phyloP scores from a whole-genome alignment of 1,140 invertebrate species.

The Euura saliciscinereae region DNA sequence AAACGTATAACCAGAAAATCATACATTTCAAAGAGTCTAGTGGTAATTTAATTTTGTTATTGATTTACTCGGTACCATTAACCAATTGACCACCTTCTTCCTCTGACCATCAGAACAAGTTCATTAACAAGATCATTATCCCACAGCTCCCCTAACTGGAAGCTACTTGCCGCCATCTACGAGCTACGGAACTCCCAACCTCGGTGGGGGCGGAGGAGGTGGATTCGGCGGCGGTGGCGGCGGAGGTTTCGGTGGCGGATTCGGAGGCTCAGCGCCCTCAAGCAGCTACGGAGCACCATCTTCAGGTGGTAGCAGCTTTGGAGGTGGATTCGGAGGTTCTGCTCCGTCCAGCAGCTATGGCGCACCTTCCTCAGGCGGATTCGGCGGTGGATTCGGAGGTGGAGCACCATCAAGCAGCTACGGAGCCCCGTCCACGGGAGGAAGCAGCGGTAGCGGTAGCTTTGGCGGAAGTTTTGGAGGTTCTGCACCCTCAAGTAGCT shows the following conservation, averaged over 20 bases:
- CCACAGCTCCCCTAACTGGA: constrained; percentile 44
- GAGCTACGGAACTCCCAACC: constrained; percentile 44
- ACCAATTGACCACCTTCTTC: too few relatives aligned
- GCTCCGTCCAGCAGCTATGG: constrained; percentile 41
- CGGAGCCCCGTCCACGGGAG: constrained; percentile 22
- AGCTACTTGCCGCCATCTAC: constrained; percentile 58
- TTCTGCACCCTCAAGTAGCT: constrained; percentile 38
- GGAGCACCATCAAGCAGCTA: constrained; percentile 41
- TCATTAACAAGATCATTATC: background rate
- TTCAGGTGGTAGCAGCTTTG: constrained; percentile 7
- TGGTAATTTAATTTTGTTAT: too few relatives aligned
- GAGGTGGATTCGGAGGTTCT: constrained; percentile 49
- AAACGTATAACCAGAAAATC: too few relatives aligned
- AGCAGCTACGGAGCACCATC: constrained; percentile 52
- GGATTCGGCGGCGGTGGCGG: constrained; percentile 22
- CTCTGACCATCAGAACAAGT: background rate
- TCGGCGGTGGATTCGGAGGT: constrained; percentile 33
- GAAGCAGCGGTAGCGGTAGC: constrained; percentile 23
- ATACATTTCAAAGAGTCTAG: too few relatives aligned
- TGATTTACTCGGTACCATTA: too few relatives aligned
- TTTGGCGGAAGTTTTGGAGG: constrained; percentile 32
- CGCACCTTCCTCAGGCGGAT: constrained; percentile 32
- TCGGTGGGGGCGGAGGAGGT: constrained; percentile 24
- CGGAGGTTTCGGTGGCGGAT: constrained; percentile 26
- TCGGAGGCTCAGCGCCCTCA: constrained; percentile 43